Base-by-base conservation (phyloP, 2,888 invertebrate genomes). In the Melipona beecheii region DNA sequence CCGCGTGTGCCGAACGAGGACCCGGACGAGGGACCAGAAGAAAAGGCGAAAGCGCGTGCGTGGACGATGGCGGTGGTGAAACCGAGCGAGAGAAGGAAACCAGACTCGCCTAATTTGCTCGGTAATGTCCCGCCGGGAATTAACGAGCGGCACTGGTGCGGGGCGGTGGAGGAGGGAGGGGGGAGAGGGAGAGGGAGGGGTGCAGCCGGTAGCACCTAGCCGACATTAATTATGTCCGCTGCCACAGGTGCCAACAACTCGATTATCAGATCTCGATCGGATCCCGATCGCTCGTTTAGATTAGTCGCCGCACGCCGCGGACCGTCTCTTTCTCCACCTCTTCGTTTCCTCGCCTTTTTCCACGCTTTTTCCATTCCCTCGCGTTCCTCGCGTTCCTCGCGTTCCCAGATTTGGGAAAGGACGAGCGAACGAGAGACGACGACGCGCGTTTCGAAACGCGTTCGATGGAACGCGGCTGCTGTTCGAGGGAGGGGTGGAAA, bases 201-300 rank as follows among this genome's bases (percentile, higher is more conserved):
- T 66, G 78, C 62, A 64, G 76, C n/a, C 74, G 85, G 81, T 85
- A 80, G 84, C 83, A 81, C 76, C 84, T 84, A 87, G 81, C 68
- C 81, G 83, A 90, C 91, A 93, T 93, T 93, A 93, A 93, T 93
- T 93, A 93, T 91, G 91, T 88, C 87, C 87, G 91, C 88, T 92
- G 87, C 92, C 91, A 92, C 93, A 93, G 93, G 93, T 93, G 93
- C 92, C 93, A 93, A 94, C 93, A 93, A 93, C 91, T 92, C 93
- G 93, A 93, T 93, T 93, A 93, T 93, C 93, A 90, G 92, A 90
- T 91, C 90, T 84, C 90, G 92, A 93, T 93, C 91, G 90, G 91
- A 92, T 92, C 88, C 84, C 77, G 91, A 93, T 93, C 91, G 90
- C 84, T 83, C 87, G 87, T 87, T 86, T 86, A 92, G 91, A 92